Percentiles rank a stretch among this genome's conserved stretches.
phyloP scores from a whole-genome alignment of 2,797 vertebrate species.

The Periophthalmus magnuspinnatus region DNA sequence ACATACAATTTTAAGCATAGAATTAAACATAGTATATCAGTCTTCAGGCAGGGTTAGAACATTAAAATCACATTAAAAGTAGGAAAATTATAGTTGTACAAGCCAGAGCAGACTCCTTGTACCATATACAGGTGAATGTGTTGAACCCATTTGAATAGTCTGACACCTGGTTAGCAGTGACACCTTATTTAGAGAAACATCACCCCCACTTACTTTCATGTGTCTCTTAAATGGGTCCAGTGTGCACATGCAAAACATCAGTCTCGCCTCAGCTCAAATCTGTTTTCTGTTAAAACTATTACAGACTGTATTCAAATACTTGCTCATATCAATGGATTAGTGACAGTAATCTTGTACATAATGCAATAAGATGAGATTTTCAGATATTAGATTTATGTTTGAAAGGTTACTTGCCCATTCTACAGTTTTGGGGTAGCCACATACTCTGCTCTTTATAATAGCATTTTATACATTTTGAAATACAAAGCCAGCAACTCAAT shows the following conservation, averaged over 20 bases:
- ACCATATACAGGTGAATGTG: constrained; percentile 39
- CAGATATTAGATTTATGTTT: background rate
- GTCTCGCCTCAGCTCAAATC: background rate
- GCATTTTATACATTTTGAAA: background rate
- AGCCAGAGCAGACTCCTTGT: background rate
- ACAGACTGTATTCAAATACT: background rate
- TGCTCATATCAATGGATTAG: background rate
- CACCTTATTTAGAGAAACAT: constrained; percentile 61
- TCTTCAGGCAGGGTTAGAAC: background rate
- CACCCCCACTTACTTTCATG: constrained; percentile 34
- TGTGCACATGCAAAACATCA: background rate
- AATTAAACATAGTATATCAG: background rate
- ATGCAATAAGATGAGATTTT: background rate
- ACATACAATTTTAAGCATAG: background rate
- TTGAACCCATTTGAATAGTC: constrained; percentile 40
- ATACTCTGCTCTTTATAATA: background rate
- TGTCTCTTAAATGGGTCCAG: constrained; percentile 16
- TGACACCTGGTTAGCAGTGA: constrained; percentile 32
- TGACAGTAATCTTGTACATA: background rate
- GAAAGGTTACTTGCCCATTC: background rate
- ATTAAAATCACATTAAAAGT: background rate
- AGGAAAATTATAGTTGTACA: background rate
- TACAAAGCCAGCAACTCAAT: background rate
- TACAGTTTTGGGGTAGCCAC: background rate
- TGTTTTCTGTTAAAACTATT: background rate